These are phyloP conservation scores for Misgurnus mizolepis DNA, from an alignment of 2,113 vertebrate genomes.

Conservation along the genomic window DNA sequence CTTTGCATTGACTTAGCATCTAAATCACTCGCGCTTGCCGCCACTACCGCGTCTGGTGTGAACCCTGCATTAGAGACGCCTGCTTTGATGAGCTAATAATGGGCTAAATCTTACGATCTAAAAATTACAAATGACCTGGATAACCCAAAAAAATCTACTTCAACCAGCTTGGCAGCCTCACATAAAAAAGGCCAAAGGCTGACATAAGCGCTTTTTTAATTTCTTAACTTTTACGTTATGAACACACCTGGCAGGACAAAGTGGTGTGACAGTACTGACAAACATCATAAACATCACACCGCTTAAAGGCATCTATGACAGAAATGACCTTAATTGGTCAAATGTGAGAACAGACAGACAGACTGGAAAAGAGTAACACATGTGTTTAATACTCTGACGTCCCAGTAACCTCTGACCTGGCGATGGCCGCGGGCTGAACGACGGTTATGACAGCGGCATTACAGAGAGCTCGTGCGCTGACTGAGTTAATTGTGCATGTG, in stretches of 20 bases:
- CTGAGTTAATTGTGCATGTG: conserved; percentile 76
- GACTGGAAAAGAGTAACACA: not conserved
- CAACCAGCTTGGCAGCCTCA: not conserved
- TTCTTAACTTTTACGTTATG: not conserved
- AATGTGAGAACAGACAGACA: not conserved
- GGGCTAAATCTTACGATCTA: not conserved
- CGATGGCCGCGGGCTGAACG: conserved; percentile 24
- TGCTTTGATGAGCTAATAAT: not conserved
- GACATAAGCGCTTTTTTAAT: not conserved
- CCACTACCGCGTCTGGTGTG: no score
- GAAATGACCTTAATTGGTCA: conserved; percentile 3
- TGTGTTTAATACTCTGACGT: not conserved
- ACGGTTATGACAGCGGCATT: conserved; percentile 63
- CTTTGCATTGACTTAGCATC: no score
- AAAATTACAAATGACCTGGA: not conserved
- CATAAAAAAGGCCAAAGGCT: conserved; percentile 12
- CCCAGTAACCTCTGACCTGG: conserved; percentile 34
- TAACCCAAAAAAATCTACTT: not conserved
- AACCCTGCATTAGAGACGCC: not conserved
- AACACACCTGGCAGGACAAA: not conserved
- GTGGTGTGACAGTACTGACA: not conserved
- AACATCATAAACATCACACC: not conserved
- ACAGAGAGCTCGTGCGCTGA: conserved; percentile 55
- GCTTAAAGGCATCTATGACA: not conserved
- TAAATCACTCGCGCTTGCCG: no score